Percentiles rank a stretch among this genome's conserved stretches.
Evolutionary conservation across 2,888 invertebrate species (phyloP).

Genomic region (Abscondita cerata): DNA sequence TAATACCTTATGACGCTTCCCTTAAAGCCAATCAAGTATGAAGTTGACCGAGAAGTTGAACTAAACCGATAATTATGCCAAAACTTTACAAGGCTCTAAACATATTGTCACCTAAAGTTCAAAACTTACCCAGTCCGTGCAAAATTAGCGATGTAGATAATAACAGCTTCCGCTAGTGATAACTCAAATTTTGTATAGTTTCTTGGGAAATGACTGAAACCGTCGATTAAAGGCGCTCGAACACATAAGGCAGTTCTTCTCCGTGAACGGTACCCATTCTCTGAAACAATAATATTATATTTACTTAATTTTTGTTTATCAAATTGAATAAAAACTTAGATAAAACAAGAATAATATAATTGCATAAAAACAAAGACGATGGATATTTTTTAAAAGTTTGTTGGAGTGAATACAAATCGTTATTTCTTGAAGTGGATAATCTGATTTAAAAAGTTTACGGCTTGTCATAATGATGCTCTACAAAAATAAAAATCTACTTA

Average conservation of each 20-base stretch:
- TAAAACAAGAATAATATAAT: no score
- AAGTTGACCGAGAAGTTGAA: slow-evolving; percentile 30
- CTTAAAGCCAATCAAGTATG: slow-evolving; percentile 28
- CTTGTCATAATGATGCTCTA: no score
- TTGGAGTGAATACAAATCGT: no score
- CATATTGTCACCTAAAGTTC: slow-evolving; percentile 24
- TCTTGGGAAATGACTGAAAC: slow-evolving; percentile 81
- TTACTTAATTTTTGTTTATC: no score
- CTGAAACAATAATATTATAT: slow-evolving; percentile 60
- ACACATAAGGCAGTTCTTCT: slow-evolving; percentile 89
- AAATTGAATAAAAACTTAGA: no score
- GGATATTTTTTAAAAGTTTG: no score
- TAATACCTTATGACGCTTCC: slow-evolving; percentile 26
- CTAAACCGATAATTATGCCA: slow-evolving; percentile 11
- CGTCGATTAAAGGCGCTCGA: slow-evolving; percentile 88
- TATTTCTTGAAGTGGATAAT: no score
- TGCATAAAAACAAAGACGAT: no score
- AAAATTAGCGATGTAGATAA: slow-evolving; percentile 88
- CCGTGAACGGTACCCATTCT: slow-evolving; percentile 92
- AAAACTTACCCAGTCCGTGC: slow-evolving; percentile 80
- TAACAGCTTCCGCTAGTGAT: slow-evolving; percentile 85
- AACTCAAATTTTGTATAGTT: slow-evolving; percentile 90
- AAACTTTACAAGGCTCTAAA: slow-evolving; percentile 23
- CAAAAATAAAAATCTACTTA: no score
- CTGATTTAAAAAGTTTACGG: no score